Evolutionary conservation across 2,797 vertebrate species (phyloP).

Genomic region (Garrulus glandarius): DNA sequence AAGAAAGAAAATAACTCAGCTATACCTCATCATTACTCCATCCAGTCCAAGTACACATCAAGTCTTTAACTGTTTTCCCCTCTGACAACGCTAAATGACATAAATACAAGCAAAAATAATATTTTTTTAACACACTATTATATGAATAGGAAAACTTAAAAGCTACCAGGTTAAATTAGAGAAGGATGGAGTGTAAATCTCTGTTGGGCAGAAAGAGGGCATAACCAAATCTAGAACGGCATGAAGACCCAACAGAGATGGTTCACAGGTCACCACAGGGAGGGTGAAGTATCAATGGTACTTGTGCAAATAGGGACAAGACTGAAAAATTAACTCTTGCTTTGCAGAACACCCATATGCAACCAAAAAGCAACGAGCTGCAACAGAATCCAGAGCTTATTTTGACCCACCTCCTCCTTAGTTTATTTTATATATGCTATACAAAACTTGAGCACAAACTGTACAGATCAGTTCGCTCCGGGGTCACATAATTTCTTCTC

Average conservation of each 20-base stretch:
- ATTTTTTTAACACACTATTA: not conserved
- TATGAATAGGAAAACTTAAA: not conserved
- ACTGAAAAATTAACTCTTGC: not conserved
- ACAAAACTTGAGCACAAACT: not conserved
- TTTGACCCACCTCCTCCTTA: not conserved
- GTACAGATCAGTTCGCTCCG: not conserved
- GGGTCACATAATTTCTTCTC: not conserved
- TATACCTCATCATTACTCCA: not conserved
- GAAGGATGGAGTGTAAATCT: not conserved
- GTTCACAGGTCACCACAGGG: accelerated
- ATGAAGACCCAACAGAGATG: not conserved
- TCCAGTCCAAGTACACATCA: not conserved
- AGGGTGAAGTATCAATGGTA: not conserved
- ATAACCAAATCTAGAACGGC: not conserved
- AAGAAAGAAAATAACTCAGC: not conserved
- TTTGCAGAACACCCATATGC: not conserved
- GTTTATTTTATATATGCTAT: not conserved
- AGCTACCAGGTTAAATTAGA: not conserved
- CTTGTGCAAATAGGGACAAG: accelerated
- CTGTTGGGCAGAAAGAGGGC: not conserved
- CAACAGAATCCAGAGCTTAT: not conserved
- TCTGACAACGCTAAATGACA: not conserved
- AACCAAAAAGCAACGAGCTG: not conserved
- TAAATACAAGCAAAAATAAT: not conserved
- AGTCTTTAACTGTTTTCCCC: not conserved